These are phyloP conservation scores for Mantis religiosa DNA, from an alignment of 2,888 invertebrate species.

Conservation along the genomic window DNA sequence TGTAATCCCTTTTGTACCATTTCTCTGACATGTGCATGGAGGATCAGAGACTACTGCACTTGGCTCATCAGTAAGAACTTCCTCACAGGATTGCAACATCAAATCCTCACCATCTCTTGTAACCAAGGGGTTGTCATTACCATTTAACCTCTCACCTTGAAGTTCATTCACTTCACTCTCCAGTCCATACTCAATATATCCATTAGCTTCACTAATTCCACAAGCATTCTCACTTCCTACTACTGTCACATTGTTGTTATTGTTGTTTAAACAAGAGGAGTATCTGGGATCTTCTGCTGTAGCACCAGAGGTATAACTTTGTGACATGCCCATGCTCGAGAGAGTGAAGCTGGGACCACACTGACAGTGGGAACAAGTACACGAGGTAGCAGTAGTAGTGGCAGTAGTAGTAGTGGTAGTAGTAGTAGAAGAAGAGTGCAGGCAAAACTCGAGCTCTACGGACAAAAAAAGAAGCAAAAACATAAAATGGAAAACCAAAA, in stretches of 20 bases:
- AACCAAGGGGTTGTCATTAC: not conserved
- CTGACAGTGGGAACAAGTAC: conserved; percentile 18
- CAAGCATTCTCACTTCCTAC: not conserved
- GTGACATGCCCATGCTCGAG: conserved; percentile 20
- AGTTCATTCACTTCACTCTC: not conserved
- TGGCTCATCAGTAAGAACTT: conserved; percentile 17
- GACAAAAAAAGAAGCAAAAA: conserved; percentile 25
- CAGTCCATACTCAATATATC: not conserved
- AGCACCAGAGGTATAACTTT: conserved; percentile 12
- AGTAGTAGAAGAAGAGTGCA: conserved; percentile 22
- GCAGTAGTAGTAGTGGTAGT: not conserved
- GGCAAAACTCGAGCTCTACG: conserved; percentile 30
- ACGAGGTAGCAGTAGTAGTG: conserved; percentile 17
- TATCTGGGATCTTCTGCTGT: not conserved
- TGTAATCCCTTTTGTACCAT: not conserved
- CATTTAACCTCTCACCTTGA: not conserved
- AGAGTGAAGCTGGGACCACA: conserved; percentile 15
- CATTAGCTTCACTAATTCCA: not conserved
- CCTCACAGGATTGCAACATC: conserved; percentile 21
- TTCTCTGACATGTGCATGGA: not conserved
- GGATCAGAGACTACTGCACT: not conserved
- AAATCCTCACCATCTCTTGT: conserved; percentile 10
- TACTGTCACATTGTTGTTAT: not conserved
- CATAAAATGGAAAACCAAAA: conserved; percentile 20
- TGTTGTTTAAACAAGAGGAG: conserved; percentile 23